Percentiles rank a stretch among this genome's conserved stretches.
phyloP scores from a whole-genome alignment of 2,797 vertebrate genomes.

The Syncerus caffer region DNA sequence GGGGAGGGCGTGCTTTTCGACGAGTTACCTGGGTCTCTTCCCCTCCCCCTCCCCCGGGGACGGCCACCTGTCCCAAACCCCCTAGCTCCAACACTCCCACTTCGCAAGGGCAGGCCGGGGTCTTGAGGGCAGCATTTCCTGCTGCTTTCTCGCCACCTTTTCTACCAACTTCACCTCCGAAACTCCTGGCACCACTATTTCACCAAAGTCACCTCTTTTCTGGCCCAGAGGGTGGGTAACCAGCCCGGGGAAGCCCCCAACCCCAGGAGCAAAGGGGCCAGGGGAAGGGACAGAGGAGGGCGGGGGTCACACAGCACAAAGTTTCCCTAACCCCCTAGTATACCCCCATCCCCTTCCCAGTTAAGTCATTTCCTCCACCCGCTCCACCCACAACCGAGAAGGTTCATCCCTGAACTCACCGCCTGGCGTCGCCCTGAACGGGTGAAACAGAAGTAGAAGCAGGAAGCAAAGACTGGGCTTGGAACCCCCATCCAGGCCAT shows the following conservation, averaged over 20 bases:
- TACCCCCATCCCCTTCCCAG: not conserved
- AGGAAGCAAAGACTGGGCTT: not conserved
- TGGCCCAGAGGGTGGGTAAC: not conserved
- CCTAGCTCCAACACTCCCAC: not conserved
- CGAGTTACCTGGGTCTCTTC: not conserved
- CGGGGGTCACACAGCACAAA: not conserved
- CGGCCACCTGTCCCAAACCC: not conserved
- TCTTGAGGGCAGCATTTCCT: not conserved
- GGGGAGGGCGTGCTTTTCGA: not conserved
- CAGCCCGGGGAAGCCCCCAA: not conserved
- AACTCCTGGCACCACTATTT: not conserved
- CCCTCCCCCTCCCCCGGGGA: too few relatives aligned
- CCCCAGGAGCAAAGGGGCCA: not conserved
- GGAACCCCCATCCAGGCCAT: not conserved
- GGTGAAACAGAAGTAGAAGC: not conserved
- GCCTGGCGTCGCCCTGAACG: rapidly evolving
- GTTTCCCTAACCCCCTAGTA: not conserved
- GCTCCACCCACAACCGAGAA: not conserved
- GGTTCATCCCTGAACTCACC: not conserved
- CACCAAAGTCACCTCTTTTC: not conserved
- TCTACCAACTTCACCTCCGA: not conserved
- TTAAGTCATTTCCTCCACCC: not conserved
- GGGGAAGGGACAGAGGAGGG: not conserved
- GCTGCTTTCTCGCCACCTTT: not conserved
- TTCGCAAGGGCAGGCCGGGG: not conserved